Conservation (phyloP, 2,888 invertebrate species). For the Lithophane socia region DNA sequence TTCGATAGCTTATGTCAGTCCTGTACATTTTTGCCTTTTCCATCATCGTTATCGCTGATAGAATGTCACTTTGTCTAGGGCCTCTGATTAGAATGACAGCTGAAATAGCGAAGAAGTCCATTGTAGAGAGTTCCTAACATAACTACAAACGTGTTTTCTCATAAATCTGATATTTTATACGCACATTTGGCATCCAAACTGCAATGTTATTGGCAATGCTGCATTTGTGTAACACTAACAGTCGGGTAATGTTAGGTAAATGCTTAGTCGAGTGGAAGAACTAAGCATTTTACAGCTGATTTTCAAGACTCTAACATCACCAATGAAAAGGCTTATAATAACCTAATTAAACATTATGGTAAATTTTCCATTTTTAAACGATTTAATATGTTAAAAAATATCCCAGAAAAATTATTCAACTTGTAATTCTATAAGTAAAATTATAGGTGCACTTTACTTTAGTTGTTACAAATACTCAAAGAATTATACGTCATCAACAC, state of each 20-base stretch:
- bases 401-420: no score
- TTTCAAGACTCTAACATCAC: conserved; percentile 8
- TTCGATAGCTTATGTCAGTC: no score
- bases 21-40: no score
- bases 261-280: conserved; percentile 23
- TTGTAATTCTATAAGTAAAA: neutral
- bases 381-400: no score
- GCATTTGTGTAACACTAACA: conserved; percentile 29
- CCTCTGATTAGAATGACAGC: neutral
- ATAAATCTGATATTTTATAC: conserved; percentile 36
- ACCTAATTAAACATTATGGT: neutral
- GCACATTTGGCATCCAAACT: conserved; percentile 40
- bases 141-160: conserved; percentile 9
- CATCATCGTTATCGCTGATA: no score
- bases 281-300: conserved; percentile 15
- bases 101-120: neutral
- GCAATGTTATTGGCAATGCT: conserved; percentile 43
- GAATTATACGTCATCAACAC: neutral
- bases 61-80: no score
- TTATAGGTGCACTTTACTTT: no score
- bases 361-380: neutral
- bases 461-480: neutral
- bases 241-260: conserved; percentile 32
- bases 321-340: neutral
- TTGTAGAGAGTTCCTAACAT: neutral